phyloP scores from a whole-genome alignment of 2,888 invertebrate species.

The Cephus nigrinus region DNA sequence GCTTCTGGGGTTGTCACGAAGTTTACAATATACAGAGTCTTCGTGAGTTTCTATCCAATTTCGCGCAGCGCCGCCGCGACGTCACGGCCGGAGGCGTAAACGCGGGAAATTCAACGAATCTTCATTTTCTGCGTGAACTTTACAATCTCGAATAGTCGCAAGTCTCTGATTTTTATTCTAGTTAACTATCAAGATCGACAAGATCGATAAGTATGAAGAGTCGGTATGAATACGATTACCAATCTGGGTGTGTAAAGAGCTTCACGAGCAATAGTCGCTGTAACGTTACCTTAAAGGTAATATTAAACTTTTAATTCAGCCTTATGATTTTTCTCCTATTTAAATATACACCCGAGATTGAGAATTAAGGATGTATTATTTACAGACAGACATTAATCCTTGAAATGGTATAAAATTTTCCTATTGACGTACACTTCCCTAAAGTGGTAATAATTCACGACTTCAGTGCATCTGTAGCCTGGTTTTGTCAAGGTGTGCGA shows the following conservation, averaged over 20 bases:
- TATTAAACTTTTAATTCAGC: neutral
- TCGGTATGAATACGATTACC: neutral
- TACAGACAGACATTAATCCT: neutral
- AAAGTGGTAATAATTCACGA: no score
- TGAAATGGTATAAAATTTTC: neutral
- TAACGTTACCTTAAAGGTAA: neutral
- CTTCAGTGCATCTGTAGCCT: neutral
- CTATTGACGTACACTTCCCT: neutral
- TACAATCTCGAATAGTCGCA: neutral
- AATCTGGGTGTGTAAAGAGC: neutral
- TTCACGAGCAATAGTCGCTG: neutral
- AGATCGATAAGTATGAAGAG: neutral
- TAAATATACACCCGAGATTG: neutral
- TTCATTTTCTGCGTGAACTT: neutral
- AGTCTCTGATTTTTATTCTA: neutral
- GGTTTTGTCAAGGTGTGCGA: neutral
- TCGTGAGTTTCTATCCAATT: constrained; percentile 44
- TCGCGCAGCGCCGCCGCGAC: constrained; percentile 29
- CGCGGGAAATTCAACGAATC: neutral
- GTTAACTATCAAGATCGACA: neutral
- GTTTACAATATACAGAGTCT: constrained; percentile 41
- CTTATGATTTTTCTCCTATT: neutral
- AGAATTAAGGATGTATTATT: neutral
- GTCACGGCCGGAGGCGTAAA: constrained; percentile 23
- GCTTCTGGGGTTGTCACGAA: constrained; percentile 44